phyloP scores from a whole-genome alignment of 2,888 invertebrate genomes.

The Malacosoma neustria region DNA sequence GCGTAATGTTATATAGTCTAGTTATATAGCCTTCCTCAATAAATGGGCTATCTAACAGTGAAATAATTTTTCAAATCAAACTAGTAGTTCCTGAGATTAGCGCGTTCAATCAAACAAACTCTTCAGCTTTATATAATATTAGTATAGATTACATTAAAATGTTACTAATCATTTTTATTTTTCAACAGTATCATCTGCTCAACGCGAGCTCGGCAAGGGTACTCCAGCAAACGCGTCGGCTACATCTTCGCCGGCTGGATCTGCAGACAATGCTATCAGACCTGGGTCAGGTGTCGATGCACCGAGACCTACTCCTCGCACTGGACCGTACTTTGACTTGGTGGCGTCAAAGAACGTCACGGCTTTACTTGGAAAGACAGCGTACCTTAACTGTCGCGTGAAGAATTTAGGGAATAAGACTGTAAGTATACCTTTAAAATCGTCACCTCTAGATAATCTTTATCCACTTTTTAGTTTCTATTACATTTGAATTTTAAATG shows the following conservation, averaged over 20 bases:
- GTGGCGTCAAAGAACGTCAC: slow-evolving; percentile 84
- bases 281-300: slow-evolving; percentile 46
- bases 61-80: too few species aligned
- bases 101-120: too few species aligned
- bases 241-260: slow-evolving; percentile 70
- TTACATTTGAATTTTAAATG: too few species aligned
- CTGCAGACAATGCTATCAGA: slow-evolving; percentile 68
- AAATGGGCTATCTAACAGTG: too few species aligned
- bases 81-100: too few species aligned
- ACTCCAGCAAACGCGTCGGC: slow-evolving; percentile 48
- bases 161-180: slow-evolving; percentile 12
- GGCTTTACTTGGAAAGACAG: slow-evolving; percentile 90
- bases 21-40: too few species aligned
- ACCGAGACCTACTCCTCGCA: slow-evolving; percentile 65
- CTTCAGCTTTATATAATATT: too few species aligned
- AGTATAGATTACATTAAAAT: too few species aligned
- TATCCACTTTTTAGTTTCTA: too few species aligned
- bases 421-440: too few species aligned
- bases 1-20: too few species aligned
- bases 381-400: slow-evolving; percentile 91
- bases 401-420: slow-evolving; percentile 94
- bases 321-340: slow-evolving; percentile 85
- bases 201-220: slow-evolving; percentile 59
- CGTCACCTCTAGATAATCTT: too few species aligned
- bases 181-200: slow-evolving; percentile 61